phyloP scores from a whole-genome alignment of 2,888 invertebrate species.

The Papilio protenor region DNA sequence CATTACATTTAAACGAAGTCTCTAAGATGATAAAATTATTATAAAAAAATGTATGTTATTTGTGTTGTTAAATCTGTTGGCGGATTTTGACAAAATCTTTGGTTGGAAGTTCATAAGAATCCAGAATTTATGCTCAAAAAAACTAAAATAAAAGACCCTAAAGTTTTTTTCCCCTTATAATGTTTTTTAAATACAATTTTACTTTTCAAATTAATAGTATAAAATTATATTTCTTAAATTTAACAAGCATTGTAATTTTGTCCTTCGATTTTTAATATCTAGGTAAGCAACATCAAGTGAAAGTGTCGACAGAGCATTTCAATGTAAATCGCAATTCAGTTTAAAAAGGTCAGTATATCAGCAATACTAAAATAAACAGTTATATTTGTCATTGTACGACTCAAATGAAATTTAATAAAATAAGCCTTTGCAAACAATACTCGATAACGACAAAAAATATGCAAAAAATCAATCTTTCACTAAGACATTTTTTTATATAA shows the following conservation, averaged over 20 bases:
- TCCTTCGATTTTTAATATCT: not conserved
- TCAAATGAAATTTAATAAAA: not conserved
- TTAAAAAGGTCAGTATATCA: slow-evolving; percentile 6
- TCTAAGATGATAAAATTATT: too few relatives aligned
- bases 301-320: not conserved
- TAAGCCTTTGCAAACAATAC: not conserved
- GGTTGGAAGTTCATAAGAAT: too few relatives aligned
- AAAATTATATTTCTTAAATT: not conserved
- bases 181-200: too few relatives aligned
- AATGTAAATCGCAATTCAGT: not conserved
- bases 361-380: not conserved
- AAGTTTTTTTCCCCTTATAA: too few relatives aligned
- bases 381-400: not conserved
- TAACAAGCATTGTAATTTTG: not conserved
- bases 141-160: too few relatives aligned
- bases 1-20: too few relatives aligned
- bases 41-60: too few relatives aligned
- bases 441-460: not conserved
- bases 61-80: too few relatives aligned
- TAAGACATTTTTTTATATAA: not conserved
- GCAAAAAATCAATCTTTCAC: not conserved
- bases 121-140: too few relatives aligned
- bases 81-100: too few relatives aligned
- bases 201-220: too few relatives aligned
- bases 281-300: not conserved